Conservation (phyloP, 1,140 invertebrate genomes). For the Mercenaria mercenaria region DNA sequence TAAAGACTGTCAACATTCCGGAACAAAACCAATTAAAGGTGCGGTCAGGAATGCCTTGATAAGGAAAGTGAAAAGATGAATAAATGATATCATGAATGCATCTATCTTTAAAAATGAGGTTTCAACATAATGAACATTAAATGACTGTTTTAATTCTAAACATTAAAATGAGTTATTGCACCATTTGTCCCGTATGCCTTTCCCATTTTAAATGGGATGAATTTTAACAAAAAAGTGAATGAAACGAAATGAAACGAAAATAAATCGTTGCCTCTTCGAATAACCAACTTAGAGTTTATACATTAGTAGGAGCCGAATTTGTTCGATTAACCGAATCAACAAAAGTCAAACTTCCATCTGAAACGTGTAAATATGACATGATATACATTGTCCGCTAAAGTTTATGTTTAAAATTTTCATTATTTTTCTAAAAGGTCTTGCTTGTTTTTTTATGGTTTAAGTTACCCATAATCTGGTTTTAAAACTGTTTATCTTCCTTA, state of each 20-base stretch:
- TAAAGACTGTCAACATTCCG: conserved; percentile 35
- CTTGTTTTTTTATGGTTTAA: no score
- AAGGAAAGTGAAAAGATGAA: neutral
- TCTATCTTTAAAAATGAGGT: neutral
- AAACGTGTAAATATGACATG: no score
- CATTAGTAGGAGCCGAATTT: no score
- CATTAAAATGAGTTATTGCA: conserved; percentile 9
- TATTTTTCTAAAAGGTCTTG: no score
- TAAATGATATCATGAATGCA: neutral
- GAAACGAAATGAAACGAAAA: neutral
- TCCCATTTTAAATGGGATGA: conserved; percentile 83
- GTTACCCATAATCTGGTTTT: no score
- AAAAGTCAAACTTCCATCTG: no score
- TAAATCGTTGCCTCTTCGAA: neutral
- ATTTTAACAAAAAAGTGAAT: neutral
- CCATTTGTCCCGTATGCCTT: conserved; percentile 43
- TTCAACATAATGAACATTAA: neutral
- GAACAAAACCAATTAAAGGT: neutral
- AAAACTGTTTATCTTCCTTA: neutral
- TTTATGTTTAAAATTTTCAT: no score
- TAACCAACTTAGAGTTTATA: no score
- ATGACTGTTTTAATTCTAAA: neutral
- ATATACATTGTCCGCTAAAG: no score
- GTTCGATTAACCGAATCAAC: no score
- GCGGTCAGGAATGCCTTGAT: conserved; percentile 53